phyloP scores from a whole-genome alignment of 2,113 vertebrate species.

The Burhinus bistriatus region DNA sequence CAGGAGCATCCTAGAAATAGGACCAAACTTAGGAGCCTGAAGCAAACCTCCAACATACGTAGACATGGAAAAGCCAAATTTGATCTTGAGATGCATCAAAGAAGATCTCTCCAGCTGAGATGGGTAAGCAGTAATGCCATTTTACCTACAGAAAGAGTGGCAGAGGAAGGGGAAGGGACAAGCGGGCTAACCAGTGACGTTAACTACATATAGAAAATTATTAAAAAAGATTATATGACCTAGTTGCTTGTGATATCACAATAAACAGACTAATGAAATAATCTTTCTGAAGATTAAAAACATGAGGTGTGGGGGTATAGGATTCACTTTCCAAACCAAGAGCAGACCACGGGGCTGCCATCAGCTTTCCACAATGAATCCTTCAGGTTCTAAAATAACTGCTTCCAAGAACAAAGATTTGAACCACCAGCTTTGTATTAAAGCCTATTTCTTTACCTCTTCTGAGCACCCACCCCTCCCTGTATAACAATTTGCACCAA shows the following conservation, averaged over 20 bases:
- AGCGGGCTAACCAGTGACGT: background rate
- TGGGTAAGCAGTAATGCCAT: background rate
- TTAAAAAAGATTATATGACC: background rate
- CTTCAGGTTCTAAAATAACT: background rate
- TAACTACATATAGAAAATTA: background rate
- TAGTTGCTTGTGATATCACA: background rate
- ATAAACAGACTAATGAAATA: background rate
- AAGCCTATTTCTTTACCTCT: background rate
- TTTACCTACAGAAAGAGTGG: background rate
- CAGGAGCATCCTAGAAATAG: background rate
- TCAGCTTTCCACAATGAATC: background rate
- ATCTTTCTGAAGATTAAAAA: background rate
- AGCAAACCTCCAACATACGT: background rate
- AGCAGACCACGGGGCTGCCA: background rate
- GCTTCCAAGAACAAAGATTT: background rate
- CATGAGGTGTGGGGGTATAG: rapidly evolving
- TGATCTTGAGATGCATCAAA: background rate
- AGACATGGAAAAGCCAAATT: background rate
- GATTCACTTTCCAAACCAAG: background rate
- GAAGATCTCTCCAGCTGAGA: background rate
- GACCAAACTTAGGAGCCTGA: background rate
- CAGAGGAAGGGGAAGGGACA: background rate
- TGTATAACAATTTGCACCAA: conserved; percentile 18
- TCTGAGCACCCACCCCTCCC: background rate
- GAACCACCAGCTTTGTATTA: background rate